Evolutionary conservation across 2,888 invertebrate species (phyloP), one percentile per base, ranked within the genome.

Genomic region (Epinotia ramella): DNA sequence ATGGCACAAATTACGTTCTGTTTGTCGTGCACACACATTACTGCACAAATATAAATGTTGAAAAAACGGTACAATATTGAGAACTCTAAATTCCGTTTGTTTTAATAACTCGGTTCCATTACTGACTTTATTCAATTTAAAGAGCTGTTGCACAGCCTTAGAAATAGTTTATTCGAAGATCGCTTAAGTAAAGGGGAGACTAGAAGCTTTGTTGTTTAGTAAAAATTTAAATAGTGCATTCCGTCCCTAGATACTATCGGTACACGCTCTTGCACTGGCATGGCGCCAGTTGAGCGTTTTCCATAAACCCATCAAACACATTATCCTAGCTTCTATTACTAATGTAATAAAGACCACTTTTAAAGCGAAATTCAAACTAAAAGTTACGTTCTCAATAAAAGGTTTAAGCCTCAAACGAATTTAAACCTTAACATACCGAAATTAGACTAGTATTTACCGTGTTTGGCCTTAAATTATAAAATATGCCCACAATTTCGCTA

Each of bases 401-500:
- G 80, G 79, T 78, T 76, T 67, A 53, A 18, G 70, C 62, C 77
- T 67, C 81, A 81, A 79, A 78, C 77, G 71, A 86, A 84, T 86
- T 77, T 78, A 78, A 73, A 85, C 86, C 84, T 82, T 88, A 81
- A 69, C 76, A 77, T 81, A 78, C 76, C 77, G 67, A 53, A 77
- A 79, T 84, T 85, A 77, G 78, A 84, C 81, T 76, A 73, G 77
- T 80, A 82, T 80, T 86, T 77, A 49, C 79, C 72, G 28, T 53
- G 40, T 56, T 64, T 6, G 5, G 11, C 2, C 24, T 57, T 82
- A 86, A 86, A 87, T 87, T 87, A 87, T 91, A 91, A 91, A 91
- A 89, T 92, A 90, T 91, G 87, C 88, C 82, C 84, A 89, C 91
- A 90, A 91, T 91, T 91, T 91, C 86, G 89, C 90, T 91, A 91